Percentiles rank a stretch among this genome's conserved stretches.
phyloP scores from a whole-genome alignment of 2,797 vertebrate species.

The Pseudotriccus pelzelni region DNA sequence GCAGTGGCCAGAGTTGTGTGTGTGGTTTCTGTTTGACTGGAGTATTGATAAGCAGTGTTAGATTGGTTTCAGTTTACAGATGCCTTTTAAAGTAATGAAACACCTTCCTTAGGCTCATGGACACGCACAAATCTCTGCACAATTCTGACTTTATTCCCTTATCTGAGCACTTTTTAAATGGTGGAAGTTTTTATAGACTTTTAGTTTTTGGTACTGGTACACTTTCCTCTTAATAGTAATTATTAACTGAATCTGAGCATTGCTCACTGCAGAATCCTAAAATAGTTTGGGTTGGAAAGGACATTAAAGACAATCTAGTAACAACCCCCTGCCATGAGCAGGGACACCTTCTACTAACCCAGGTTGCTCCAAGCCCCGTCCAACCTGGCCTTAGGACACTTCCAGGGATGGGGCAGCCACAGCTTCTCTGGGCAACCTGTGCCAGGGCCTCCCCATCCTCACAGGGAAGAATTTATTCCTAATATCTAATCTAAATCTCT shows the following conservation, averaged over 20 bases:
- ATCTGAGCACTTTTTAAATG: not conserved
- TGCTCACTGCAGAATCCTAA: not conserved
- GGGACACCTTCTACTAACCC: not conserved
- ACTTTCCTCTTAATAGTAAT: not conserved
- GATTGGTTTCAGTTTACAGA: not conserved
- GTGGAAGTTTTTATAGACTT: not conserved
- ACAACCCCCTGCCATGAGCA: not conserved
- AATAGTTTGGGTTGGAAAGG: not conserved
- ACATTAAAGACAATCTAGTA: not conserved
- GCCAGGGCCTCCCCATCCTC: not conserved
- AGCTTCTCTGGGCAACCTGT: not conserved
- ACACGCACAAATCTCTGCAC: not conserved
- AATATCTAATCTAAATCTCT: not conserved
- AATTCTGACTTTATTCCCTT: not conserved
- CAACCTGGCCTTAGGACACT: not conserved
- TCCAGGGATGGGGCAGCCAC: not conserved
- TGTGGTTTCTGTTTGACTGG: not conserved
- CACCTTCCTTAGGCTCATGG: not conserved
- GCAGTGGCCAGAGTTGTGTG: not conserved
- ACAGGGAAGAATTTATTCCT: not conserved
- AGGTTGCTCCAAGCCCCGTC: accelerated
- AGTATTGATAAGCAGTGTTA: not conserved
- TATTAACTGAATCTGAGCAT: not conserved
- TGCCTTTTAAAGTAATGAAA: not conserved
- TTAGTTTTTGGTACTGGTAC: not conserved